Conservation (phyloP, 2,797 vertebrate genomes). For the Sebastes diaconus region DNA sequence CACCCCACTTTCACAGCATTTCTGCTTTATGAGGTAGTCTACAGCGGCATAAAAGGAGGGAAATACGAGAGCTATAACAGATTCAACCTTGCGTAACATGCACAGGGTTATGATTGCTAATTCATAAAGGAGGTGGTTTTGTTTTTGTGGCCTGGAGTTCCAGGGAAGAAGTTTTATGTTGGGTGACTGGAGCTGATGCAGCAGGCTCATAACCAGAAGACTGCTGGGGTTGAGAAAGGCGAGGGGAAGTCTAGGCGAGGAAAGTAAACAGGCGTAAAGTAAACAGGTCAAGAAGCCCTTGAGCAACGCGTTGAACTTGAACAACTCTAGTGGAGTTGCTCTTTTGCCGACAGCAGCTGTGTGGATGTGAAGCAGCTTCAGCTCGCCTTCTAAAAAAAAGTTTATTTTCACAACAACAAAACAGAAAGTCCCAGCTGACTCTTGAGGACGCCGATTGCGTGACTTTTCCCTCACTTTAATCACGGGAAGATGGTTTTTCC, state of each 20-base stretch:
- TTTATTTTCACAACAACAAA: neutral
- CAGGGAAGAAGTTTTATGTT: slow-evolving; percentile 3
- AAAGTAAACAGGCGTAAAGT: slow-evolving; percentile 30
- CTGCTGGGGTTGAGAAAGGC: slow-evolving; percentile 14
- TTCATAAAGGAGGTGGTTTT: neutral
- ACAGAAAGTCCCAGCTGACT: neutral
- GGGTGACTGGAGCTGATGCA: neutral
- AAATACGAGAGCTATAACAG: neutral
- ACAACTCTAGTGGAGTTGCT: neutral
- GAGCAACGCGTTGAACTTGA: slow-evolving; percentile 23
- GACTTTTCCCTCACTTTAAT: slow-evolving; percentile 36
- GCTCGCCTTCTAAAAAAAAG: neutral
- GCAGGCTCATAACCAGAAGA: neutral
- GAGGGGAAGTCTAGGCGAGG: neutral
- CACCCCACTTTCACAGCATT: neutral
- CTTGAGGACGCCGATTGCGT: neutral
- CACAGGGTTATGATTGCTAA: neutral
- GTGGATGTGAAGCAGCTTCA: neutral
- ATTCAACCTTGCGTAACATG: neutral
- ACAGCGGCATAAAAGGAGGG: neutral
- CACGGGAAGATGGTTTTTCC: neutral
- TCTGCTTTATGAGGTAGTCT: neutral
- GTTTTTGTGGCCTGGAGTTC: slow-evolving; percentile 8
- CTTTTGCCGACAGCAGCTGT: neutral
- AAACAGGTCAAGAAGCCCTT: slow-evolving; percentile 37